These are phyloP conservation scores for Macrocentrus cingulum DNA, from an alignment of 1,140 invertebrate genomes.

Conservation along the genomic window DNA sequence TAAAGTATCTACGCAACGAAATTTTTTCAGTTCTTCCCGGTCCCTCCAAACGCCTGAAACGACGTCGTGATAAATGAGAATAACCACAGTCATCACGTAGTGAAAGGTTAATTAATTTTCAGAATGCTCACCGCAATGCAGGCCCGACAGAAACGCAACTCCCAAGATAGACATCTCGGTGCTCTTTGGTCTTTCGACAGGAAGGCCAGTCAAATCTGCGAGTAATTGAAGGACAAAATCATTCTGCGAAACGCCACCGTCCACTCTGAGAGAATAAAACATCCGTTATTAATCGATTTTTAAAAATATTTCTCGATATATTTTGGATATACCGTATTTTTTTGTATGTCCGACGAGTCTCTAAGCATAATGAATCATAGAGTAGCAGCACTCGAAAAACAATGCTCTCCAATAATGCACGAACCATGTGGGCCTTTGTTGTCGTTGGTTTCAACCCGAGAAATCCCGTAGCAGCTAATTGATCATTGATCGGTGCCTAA, in stretches of 20 bases:
- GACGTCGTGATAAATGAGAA: slow-evolving; percentile 5
- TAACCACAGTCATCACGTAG: slow-evolving; percentile 1
- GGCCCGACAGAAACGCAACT: slow-evolving; percentile 78
- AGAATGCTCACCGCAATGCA: slow-evolving; percentile 66
- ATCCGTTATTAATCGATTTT: neutral
- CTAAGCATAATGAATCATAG: slow-evolving; percentile 68
- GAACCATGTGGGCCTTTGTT: slow-evolving; percentile 74
- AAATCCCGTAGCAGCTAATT: slow-evolving; percentile 78
- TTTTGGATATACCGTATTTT: slow-evolving; percentile 62
- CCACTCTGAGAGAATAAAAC: slow-evolving; percentile 66
- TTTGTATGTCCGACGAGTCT: slow-evolving; percentile 65
- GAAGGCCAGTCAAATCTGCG: slow-evolving; percentile 74
- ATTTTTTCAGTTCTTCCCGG: slow-evolving; percentile 65
- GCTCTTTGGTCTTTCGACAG: slow-evolving; percentile 69
- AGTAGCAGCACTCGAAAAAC: slow-evolving; percentile 81
- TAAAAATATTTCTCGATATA: slow-evolving; percentile 16
- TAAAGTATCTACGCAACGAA: slow-evolving; percentile 63
- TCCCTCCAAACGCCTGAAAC: slow-evolving; percentile 72
- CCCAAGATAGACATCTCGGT: slow-evolving; percentile 79
- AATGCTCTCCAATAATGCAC: slow-evolving; percentile 84
- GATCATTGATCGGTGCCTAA: slow-evolving; percentile 87
- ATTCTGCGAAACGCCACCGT: slow-evolving; percentile 92
- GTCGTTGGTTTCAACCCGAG: slow-evolving; percentile 83
- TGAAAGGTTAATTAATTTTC: neutral
- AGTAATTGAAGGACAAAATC: slow-evolving; percentile 88